Base-by-base conservation (phyloP, 2,113 vertebrate genomes). In the Cyanoliseus patagonus region DNA sequence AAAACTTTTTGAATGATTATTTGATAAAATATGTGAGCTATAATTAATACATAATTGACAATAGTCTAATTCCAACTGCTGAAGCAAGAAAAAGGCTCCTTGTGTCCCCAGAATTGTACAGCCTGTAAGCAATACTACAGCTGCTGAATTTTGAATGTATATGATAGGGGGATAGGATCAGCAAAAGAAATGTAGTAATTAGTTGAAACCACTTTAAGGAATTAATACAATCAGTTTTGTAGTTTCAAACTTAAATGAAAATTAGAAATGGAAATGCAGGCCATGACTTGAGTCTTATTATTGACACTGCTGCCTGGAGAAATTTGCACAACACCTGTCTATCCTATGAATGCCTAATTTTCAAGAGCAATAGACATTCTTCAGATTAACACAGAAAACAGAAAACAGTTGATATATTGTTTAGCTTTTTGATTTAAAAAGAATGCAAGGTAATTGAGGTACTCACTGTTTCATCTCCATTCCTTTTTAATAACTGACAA, bases 1-100 rank as follows among this genome's bases (percentile, higher is more conserved):
- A 80, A 95, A 95, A 86, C 23, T 92, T 95, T 81, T 92, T 81
- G 51, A 92, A 95, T 95, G 23, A 88, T 11, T 51, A 52, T 86
- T 67, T 94, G 72, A 97, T 85, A 86, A 96, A 90, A 94, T 52
- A 73, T 10, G 24, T 17, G 22, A 91, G 68, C 70, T 88, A 83
- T 67, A 95, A 68, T 85, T 49, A 72, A 67, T 63, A 57, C 1
- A 3, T 69, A 44, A 11, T 33, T 49, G 17, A 4, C 74, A 42
- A 81, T 51, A 82, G 47, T 49, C 23, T 83, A 85, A 95, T 72
- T 83, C 41, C 46, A 91, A 49, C 49, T 75, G 28, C 20, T 62
- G 31, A 83, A 77, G 22, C 17, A 83, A 94, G 19, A 86, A 86
- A 39, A 12, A 27, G 12, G 51, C 13, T 92, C 31, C 31, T 95